Evolutionary conservation across 1,140 invertebrate genomes (phyloP).

Genomic region (Drosophila pseudoobscura): DNA sequence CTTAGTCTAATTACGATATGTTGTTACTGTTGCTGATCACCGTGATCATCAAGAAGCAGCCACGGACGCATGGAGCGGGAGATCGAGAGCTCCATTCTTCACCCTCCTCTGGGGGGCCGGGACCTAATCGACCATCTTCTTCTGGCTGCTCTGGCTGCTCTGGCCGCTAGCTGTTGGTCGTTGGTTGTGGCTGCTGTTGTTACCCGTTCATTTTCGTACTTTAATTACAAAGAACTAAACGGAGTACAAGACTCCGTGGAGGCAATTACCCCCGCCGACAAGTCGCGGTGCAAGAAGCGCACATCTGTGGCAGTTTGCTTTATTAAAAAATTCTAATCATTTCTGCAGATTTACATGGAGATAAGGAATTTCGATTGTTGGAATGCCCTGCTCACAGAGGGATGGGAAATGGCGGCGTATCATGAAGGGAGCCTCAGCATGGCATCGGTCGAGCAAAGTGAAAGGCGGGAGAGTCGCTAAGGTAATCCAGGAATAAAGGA

Average conservation of each 20-base stretch:
- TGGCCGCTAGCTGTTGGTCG: constrained; percentile 43
- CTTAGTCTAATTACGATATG: constrained; percentile 76
- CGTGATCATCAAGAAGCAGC: constrained; percentile 60
- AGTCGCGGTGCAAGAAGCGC: constrained; percentile 36
- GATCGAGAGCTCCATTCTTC: constrained; percentile 3
- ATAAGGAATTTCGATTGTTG: constrained; percentile 36
- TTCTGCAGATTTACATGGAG: constrained; percentile 57
- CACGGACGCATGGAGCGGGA: constrained; percentile 6
- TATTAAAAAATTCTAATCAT: constrained; percentile 77
- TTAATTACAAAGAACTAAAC: constrained; percentile 76
- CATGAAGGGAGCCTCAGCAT: neutral
- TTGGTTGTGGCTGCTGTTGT: constrained; percentile 34
- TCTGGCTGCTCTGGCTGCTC: constrained; percentile 25
- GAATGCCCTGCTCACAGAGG: neutral
- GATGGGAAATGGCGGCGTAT: neutral
- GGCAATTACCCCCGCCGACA: constrained; percentile 58
- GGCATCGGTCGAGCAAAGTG: neutral
- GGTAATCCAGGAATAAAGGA: too few relatives aligned
- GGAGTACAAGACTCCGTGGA: constrained; percentile 44
- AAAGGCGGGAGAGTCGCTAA: neutral
- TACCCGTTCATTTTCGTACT: constrained; percentile 71
- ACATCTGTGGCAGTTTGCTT: constrained; percentile 48
- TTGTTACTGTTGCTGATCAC: constrained; percentile 59
- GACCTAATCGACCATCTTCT: constrained; percentile 34
- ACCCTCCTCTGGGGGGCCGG: neutral